Evolutionary conservation across 2,888 invertebrate species (phyloP).

Genomic region (Noctua fimbriata): DNA sequence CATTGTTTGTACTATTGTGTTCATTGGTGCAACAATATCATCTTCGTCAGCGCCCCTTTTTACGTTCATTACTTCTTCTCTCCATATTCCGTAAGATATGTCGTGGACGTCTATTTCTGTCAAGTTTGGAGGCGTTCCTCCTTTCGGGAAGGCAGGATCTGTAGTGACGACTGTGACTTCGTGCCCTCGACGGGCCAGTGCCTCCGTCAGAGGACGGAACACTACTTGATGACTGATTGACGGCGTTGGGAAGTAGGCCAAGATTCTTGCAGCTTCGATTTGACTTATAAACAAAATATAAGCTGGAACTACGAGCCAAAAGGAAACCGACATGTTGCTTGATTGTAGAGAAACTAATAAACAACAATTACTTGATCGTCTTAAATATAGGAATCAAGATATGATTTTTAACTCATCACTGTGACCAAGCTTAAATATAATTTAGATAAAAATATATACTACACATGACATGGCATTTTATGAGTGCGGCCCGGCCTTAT

Average conservation of each 20-base stretch:
- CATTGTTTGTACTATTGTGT: background rate
- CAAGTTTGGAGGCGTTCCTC: constrained; percentile 70
- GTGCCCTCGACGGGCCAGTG: constrained; percentile 83
- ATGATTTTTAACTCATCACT: background rate
- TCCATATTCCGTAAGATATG: constrained; percentile 68
- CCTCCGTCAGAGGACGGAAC: constrained; percentile 78
- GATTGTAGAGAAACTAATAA: background rate
- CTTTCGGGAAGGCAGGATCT: constrained; percentile 76
- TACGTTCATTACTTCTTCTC: constrained; percentile 23
- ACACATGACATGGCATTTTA: background rate
- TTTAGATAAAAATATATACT: background rate
- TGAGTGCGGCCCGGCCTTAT: background rate
- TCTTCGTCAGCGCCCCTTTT: constrained; percentile 25
- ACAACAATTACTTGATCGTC: background rate
- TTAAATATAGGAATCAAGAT: background rate
- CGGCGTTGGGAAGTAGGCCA: constrained; percentile 76
- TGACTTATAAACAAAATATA: background rate
- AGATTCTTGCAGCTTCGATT: constrained; percentile 63
- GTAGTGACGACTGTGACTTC: constrained; percentile 83
- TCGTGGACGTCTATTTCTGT: constrained; percentile 81
- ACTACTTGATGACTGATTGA: constrained; percentile 86
- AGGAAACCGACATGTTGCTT: constrained; percentile 8
- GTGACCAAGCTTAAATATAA: background rate
- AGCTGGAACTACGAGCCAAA: background rate
- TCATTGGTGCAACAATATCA: constrained; percentile 27